phyloP scores from a whole-genome alignment of 1,140 invertebrate species.

The Drosophila watanabei region DNA sequence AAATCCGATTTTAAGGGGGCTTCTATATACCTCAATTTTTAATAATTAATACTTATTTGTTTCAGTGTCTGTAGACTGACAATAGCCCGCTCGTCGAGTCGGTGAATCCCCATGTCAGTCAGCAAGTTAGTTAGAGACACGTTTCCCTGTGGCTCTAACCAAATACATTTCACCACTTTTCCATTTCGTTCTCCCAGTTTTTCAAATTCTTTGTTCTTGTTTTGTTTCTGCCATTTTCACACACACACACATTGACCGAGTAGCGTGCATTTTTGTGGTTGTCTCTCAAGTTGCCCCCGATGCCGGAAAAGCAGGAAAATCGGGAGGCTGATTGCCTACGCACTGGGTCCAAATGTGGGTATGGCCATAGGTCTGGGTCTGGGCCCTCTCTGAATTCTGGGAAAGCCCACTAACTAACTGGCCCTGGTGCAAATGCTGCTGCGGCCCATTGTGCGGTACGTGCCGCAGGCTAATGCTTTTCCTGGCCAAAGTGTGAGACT shows the following conservation, averaged over 20 bases:
- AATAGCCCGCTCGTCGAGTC: constrained; percentile 23
- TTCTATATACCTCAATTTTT: too few species aligned
- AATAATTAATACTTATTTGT: not conserved
- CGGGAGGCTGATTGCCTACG: constrained; percentile 69
- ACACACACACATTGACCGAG: constrained; percentile 57
- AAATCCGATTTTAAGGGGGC: too few species aligned
- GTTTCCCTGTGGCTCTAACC: constrained; percentile 47
- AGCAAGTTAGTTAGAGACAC: constrained; percentile 56
- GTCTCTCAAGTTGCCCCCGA: constrained; percentile 56
- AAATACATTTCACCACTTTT: constrained; percentile 61
- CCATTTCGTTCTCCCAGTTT: constrained; percentile 42
- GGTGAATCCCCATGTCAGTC: constrained; percentile 52
- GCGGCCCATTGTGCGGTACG: constrained; percentile 60
- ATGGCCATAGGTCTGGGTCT: constrained; percentile 1
- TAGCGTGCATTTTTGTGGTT: constrained; percentile 69
- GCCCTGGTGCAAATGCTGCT: constrained; percentile 45
- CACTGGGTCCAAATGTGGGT: constrained; percentile 34
- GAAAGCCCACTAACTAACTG: constrained; percentile 43
- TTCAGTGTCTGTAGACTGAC: constrained; percentile 27
- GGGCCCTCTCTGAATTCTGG: constrained; percentile 6
- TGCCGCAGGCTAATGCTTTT: constrained; percentile 64
- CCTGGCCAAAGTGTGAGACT: constrained; percentile 18
- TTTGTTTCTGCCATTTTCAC: constrained; percentile 64
- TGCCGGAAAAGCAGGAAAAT: constrained; percentile 42
- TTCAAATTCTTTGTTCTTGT: constrained; percentile 28